Base-by-base conservation (phyloP, 2,113 vertebrate species). In the Propithecus coquereli region DNA sequence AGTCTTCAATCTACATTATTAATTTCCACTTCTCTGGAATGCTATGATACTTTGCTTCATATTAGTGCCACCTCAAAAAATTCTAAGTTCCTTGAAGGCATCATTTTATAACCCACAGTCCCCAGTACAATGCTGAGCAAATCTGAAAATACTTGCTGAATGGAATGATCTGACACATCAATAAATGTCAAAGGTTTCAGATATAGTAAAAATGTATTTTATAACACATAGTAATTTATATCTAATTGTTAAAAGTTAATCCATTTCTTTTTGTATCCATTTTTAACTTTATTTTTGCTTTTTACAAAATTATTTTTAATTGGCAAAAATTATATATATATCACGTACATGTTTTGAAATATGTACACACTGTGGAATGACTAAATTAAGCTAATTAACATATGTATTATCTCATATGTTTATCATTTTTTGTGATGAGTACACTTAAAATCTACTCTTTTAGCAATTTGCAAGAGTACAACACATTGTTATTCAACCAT, bases 131-230 rank as follows among this genome's bases (percentile, higher is more conserved):
- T 22, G 4, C 45, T 73, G 77, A 87, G 52, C 25, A 94, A 94
- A 89, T 82, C 83, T 82, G 73, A 94, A 94, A 95, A 96, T 40
- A 95, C 8, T 63, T 63, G 47, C 68, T 86, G 40, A 70, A 73
- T 50, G 54, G 25, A n/a, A 93, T 93, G 47, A 83, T 43, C 40
- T 37, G 73, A 87, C 30, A 81, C 3, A 68, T 88, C 59, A 85
- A 37, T 18, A 11, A 87, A 76, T 52, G 34, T 59, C 80, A 85
- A 96, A 79, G 30, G 59, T 63, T 92, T 96, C 84, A 94, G 16
- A 54, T 8, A 9, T 5, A 74, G 11, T 81, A 84, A 87, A 88
- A 47, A 47, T 93, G 18, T 40, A 95, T 90, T 94, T 90, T 94
- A 20, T 73, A 90, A 83, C 43, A 77, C 18, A 71, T 0, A 66